phyloP scores from a whole-genome alignment of 2,888 invertebrate species.

The Sepioteuthis lessoniana region DNA sequence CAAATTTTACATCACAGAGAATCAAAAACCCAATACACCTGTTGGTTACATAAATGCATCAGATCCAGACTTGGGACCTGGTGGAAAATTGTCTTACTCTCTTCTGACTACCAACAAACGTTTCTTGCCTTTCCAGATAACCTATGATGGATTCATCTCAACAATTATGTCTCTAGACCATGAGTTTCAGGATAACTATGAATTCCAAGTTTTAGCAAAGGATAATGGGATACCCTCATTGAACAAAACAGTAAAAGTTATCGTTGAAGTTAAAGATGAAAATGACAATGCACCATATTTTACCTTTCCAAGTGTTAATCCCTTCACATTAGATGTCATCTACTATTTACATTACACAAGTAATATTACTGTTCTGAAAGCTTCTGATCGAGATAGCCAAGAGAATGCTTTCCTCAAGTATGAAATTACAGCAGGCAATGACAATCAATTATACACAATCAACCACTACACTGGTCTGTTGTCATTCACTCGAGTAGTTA shows the following conservation, averaged over 20 bases:
- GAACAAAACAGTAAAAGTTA: background rate
- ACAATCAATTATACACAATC: background rate
- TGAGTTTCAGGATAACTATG: background rate
- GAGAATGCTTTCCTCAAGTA: background rate
- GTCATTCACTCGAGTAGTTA: background rate
- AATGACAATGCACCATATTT: background rate
- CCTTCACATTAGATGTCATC: background rate
- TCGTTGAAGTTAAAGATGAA: slow-evolving; percentile 6
- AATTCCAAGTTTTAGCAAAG: slow-evolving; percentile 21
- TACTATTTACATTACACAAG: background rate
- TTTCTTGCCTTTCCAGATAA: background rate
- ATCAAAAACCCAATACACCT: background rate
- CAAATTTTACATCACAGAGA: background rate
- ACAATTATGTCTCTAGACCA: background rate
- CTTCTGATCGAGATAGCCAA: background rate
- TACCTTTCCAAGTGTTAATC: slow-evolving; percentile 1
- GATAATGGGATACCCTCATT: background rate
- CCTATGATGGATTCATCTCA: slow-evolving; percentile 16
- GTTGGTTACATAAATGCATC: background rate
- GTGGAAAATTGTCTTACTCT: background rate
- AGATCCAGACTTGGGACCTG: background rate
- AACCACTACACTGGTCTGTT: background rate
- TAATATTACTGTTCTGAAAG: background rate
- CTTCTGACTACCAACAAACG: background rate
- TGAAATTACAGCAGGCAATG: background rate